Evolutionary conservation across 2,888 invertebrate genomes (phyloP).

Genomic region (Orgyia antiqua): DNA sequence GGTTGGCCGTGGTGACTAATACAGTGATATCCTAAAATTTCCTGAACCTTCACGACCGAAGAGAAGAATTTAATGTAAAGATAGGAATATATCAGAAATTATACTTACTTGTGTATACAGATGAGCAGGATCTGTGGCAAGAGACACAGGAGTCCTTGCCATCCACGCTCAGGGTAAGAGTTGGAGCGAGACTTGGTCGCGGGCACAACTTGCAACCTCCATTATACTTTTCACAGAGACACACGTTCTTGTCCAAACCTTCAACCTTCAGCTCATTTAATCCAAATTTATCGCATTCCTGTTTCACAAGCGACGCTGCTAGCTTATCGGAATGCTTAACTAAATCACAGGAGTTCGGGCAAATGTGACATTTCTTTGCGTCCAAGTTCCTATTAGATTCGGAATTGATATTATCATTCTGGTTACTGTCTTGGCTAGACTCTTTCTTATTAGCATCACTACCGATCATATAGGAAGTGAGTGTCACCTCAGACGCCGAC

Average conservation of each 20-base stretch:
- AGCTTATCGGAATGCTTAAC: conserved; percentile 44
- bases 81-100: too few species aligned
- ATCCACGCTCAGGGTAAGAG: conserved; percentile 38
- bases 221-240: conserved; percentile 65
- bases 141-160: conserved; percentile 49
- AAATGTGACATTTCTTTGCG: conserved; percentile 41
- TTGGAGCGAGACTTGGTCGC: conserved; percentile 42
- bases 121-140: conserved; percentile 46
- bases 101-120: conserved; percentile 55
- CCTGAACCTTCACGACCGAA: too few species aligned
- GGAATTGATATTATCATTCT: conserved; percentile 45
- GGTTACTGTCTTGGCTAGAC: conserved; percentile 45
- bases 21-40: too few species aligned
- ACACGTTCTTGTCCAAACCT: conserved; percentile 51
- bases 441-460: conserved; percentile 40
- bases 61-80: too few species aligned
- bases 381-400: conserved; percentile 51
- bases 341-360: conserved; percentile 53
- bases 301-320: conserved; percentile 51
- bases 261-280: conserved; percentile 64
- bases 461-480: conserved; percentile 66
- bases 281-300: conserved; percentile 51
- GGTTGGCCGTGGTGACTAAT: too few species aligned
- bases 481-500: conserved; percentile 59
- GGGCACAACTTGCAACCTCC: conserved; percentile 70